A percentile compares a stretch with the other conserved stretches of the same genome.
Evolutionary conservation across 2,888 invertebrate genomes (phyloP).

Genomic region (Cephus runcator): DNA sequence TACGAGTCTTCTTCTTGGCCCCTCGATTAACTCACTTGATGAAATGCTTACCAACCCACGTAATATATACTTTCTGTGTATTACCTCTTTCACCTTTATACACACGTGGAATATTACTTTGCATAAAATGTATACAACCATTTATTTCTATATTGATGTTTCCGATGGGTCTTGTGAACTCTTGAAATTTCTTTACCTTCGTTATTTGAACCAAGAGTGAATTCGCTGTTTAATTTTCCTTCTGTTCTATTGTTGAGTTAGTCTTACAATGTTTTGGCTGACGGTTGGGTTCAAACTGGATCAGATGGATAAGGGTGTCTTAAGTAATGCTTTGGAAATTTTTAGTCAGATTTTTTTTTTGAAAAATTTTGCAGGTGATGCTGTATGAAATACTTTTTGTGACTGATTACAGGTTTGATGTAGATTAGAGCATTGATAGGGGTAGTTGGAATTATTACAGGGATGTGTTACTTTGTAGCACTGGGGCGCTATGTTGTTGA

Average conservation of each 20-base stretch:
- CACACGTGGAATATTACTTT: not conserved
- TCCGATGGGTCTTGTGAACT: not conserved
- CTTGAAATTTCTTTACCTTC: not conserved
- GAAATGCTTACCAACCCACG: conserved; percentile 45
- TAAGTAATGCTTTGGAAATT: not conserved
- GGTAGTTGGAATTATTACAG: not conserved
- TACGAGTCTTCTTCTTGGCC: conserved; percentile 25
- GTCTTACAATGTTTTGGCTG: not conserved
- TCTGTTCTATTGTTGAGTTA: not conserved
- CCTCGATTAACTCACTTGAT: conserved; percentile 62
- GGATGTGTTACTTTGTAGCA: not conserved
- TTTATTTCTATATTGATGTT: not conserved
- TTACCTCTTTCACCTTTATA: not conserved
- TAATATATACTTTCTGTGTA: not conserved
- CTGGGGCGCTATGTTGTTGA: not conserved
- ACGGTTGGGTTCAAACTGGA: not conserved
- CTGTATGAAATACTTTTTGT: not conserved
- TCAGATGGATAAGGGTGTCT: not conserved
- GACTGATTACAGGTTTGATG: not conserved
- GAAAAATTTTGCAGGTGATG: not conserved
- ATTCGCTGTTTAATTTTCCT: not conserved
- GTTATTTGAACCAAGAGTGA: not conserved
- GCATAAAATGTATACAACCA: not conserved
- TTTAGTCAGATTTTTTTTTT: not conserved
- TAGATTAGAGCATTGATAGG: not conserved